phyloP scores from a whole-genome alignment of 1,140 invertebrate species.

The Scaptomyza hsui region DNA sequence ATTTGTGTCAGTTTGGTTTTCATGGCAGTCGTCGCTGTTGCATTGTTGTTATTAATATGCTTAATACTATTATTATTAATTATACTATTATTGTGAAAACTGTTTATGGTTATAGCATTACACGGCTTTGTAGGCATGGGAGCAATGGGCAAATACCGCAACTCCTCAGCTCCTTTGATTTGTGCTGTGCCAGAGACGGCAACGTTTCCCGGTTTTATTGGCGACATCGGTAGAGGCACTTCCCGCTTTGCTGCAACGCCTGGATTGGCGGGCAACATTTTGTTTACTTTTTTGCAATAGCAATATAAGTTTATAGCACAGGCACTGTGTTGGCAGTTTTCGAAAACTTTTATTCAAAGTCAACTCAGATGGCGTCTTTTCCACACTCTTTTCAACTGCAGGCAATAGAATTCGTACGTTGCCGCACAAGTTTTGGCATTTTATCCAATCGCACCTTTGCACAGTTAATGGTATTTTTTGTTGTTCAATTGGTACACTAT shows the following conservation, averaged over 20 bases:
- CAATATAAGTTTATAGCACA: neutral
- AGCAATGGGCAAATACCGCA: conserved; percentile 60
- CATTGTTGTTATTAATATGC: conserved; percentile 23
- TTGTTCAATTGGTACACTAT: conserved; percentile 2
- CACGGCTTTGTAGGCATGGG: conserved; percentile 57
- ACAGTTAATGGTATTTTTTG: conserved; percentile 61
- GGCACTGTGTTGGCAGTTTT: conserved; percentile 15
- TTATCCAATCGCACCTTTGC: conserved; percentile 41
- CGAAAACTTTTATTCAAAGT: conserved; percentile 16
- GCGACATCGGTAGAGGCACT: conserved; percentile 16
- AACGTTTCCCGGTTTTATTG: conserved; percentile 24
- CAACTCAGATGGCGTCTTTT: conserved; percentile 48
- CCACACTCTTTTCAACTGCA: conserved; percentile 54
- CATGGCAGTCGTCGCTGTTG: conserved; percentile 6
- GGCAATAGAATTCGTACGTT: conserved; percentile 59
- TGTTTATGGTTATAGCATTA: conserved; percentile 52
- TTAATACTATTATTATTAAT: conserved; percentile 21
- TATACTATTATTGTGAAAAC: conserved; percentile 4
- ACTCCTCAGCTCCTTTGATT: conserved; percentile 37
- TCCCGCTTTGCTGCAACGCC: conserved; percentile 40
- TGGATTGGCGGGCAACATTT: conserved; percentile 56
- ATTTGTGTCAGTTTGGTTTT: conserved; percentile 55
- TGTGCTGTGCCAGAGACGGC: conserved; percentile 13
- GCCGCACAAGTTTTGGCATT: conserved; percentile 74
- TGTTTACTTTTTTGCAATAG: neutral